Base-by-base conservation (phyloP, 1,140 invertebrate species). In the Leptinotarsa lineolata region DNA sequence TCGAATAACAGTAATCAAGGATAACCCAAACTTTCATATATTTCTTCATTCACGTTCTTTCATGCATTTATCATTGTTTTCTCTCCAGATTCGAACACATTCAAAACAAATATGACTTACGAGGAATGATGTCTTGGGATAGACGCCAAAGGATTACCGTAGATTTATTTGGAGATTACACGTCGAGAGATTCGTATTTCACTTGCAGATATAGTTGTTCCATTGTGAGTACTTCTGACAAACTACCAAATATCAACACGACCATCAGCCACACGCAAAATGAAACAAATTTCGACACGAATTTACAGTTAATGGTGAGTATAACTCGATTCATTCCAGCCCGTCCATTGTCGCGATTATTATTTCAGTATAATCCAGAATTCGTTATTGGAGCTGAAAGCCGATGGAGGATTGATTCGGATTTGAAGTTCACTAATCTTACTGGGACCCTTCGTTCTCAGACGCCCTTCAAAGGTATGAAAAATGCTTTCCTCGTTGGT, bases 381-480 rank as follows among this genome's bases (percentile, higher is more conserved):
- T 87, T 89, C 71, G 78, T 85, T 4, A 87, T 91, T 63, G 84
- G 87, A 61, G 70, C 88, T 11, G 86, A 85, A 65, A 91, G 89
- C 68, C 79, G 83, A 4, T 91, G 90, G 90, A 81, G 87, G 20
- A 74, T 90, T 3, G 77, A 85, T 18, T 80, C 82, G 39, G 81
- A 86, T 59, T 70, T 76, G 12, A 71, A 81, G 20, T 84, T 70
- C 79, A 86, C 69, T 80, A 90, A 90, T 79, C 68, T 91, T 3
- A 88, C 87, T 0, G 90, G 90, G 68, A 86, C 85, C 58, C 81
- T 91, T 4, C 83, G 86, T 4, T 77, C 90, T 20, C 76, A 86
- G 2, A 89, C 87, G 24, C 89, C 90, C 0, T 87, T 91, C 48
- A 83, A 88, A 78, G 91, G 89, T 30, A 92, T 92, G 74, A 88